Base-by-base conservation (phyloP, 1,140 invertebrate genomes). In the Euwallacea similis region DNA sequence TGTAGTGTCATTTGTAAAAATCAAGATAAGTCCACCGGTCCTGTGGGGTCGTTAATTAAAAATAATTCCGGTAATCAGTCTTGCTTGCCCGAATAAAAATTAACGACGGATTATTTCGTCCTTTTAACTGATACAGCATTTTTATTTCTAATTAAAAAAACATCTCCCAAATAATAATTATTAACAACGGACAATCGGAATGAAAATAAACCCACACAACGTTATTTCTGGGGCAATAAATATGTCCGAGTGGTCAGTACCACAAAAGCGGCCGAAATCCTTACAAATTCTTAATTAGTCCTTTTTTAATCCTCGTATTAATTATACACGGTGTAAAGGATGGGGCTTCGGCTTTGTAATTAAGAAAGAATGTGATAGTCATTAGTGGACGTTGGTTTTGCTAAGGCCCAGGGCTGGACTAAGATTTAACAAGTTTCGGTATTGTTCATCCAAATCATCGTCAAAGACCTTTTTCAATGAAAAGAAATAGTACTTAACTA, bases 1-100 rank as follows among this genome's bases (percentile, higher is more conserved):
- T 66, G 58, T 62, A 59, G 69, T 72, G 56, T 72, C 70, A 72
- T 72, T 72, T 72, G 58, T 72, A 61, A 66, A 72, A 66, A 66
- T 72, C 69, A 66, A 50, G 46, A 50, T 44, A 21, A 15, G 16
- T 9, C 43, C 43, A n/a, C 16, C n/a, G 15, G 21, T 15, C 8
- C n/a, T 42, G n/a, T 41, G n/a, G 21, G 46, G 7, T 65, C 15
- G 46, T 65, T 65, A 65, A 65, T 65, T 65, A 50, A 65, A 65
- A 65, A 54, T 65, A 65, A 65, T 65, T 65, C 50, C 15, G 46
- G 50, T 54, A 11, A 65, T 65, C 50, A 65, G n/a, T 65, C 63
- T 50, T 11, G 63, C 46, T 47, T 16, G 46, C 46, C 41, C 7
- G 33, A n/a, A 42, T 2, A 41, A 9, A 42, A 60, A 21, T 50